A percentile compares a stretch with the other conserved stretches of the same genome.
phyloP scores from a whole-genome alignment of 2,888 invertebrate genomes.

The Timema cristinae region DNA sequence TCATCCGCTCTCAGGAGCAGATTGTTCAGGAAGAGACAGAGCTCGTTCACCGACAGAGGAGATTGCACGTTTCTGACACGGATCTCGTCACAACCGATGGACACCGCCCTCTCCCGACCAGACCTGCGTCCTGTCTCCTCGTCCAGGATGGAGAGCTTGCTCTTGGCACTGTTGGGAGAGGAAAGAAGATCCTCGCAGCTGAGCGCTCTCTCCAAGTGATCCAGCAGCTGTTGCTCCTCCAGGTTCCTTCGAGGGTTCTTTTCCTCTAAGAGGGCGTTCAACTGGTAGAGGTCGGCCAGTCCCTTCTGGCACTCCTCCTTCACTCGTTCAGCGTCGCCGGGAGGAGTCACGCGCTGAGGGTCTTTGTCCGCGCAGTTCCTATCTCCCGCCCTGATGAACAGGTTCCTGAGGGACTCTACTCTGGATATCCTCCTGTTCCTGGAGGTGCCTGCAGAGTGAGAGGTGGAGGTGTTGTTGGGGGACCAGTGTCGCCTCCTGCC shows the following conservation, averaged over 20 bases:
- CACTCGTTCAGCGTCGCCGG: slow-evolving; percentile 9
- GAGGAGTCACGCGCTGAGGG: not conserved
- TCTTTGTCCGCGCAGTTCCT: slow-evolving; percentile 28
- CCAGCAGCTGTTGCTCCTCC: slow-evolving; percentile 42
- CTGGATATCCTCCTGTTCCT: slow-evolving; percentile 46
- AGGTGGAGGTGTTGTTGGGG: slow-evolving; percentile 37
- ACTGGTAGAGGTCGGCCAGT: slow-evolving; percentile 39
- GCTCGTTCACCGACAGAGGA: slow-evolving; percentile 23
- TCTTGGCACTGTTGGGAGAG: slow-evolving; percentile 2
- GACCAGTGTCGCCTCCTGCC: slow-evolving; percentile 48
- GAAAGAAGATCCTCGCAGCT: slow-evolving; percentile 39
- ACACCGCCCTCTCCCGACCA: slow-evolving; percentile 1
- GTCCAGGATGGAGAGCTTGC: slow-evolving; percentile 36
- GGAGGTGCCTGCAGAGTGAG: slow-evolving; percentile 29
- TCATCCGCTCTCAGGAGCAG: slow-evolving; percentile 49
- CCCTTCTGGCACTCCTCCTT: slow-evolving; percentile 40
- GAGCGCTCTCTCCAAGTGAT: slow-evolving; percentile 37
- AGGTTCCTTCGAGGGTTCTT: slow-evolving; percentile 36
- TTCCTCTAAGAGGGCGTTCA: slow-evolving; percentile 38
- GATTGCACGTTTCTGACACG: slow-evolving; percentile 15
- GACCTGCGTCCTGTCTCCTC: slow-evolving; percentile 33
- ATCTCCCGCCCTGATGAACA: slow-evolving; percentile 45
- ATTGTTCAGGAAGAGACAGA: slow-evolving; percentile 39
- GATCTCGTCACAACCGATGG: slow-evolving; percentile 14
- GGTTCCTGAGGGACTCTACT: slow-evolving; percentile 52